These are phyloP conservation scores for Columba guinea DNA, from an alignment of 2,797 vertebrate genomes.

Conservation along the genomic window DNA sequence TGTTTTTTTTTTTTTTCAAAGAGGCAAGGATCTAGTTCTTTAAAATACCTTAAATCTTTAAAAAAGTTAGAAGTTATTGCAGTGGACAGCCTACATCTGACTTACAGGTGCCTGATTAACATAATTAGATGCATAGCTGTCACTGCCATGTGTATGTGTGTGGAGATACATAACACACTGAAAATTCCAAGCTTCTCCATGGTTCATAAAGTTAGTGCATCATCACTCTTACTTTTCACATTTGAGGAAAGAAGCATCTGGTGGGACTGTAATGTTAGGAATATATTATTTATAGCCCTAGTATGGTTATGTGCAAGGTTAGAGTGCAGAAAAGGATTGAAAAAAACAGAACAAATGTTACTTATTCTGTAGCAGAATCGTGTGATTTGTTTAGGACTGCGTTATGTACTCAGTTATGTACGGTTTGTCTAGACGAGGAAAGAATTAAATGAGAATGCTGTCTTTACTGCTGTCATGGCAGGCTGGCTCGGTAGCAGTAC, in stretches of 20 bases:
- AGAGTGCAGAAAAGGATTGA: neutral
- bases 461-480: neutral
- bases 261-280: neutral
- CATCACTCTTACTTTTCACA: neutral
- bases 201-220: neutral
- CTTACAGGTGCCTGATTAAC: neutral
- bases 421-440: neutral
- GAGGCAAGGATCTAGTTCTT: neutral
- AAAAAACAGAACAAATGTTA: neutral
- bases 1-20: neutral
- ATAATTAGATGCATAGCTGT: neutral
- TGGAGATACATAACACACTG: neutral
- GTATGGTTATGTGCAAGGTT: neutral
- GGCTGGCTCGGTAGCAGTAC: neutral
- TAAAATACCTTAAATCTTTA: neutral
- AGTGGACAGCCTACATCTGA: neutral
- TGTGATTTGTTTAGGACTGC: neutral
- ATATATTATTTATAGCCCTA: neutral
- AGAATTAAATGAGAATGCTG: neutral
- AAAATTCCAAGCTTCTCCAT: neutral
- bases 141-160: neutral
- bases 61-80: neutral
- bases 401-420: neutral
- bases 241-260: slow-evolving; percentile 7
- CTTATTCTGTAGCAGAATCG: neutral